Evolutionary conservation across 2,113 vertebrate genomes (phyloP), one percentile per base, ranked within the genome.

Genomic region (Salvelinus alpinus): DNA sequence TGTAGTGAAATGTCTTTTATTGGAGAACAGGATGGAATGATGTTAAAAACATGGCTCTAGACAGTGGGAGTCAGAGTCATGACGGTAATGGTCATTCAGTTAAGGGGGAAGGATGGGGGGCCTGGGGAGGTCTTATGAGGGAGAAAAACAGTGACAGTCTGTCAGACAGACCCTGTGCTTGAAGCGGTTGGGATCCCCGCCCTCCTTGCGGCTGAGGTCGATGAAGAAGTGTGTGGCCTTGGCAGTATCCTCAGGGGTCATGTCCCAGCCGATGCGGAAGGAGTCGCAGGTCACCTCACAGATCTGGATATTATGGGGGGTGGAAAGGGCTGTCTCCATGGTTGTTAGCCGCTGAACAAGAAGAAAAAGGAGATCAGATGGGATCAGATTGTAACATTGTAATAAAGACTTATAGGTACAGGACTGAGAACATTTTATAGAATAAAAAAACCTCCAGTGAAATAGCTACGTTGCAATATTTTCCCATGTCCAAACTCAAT

Each of bases 221-320:
- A 99, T 97, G 93, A 98, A 99, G 90, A 96, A 99, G 85, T 99
- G 97, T 0, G 97, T 98, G 82, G 96, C 94, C 64, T 95, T 92
- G 84, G 94, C 93, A 25, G 95, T 84, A 89, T 99, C 97, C 54
- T 96, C 94, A 0, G 94, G 93, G 67, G 93, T 92, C 93, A 97
- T 97, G 16, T 95, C 93, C 97, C 97, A 99, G 91, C 93, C 93
- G 90, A 99, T 95, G 71, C 96, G 95, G 89, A 99, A 99, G 2
- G 97, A 99, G 76, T 99, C 97, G 1, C 97, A 99, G 78, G 95
- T 97, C 92, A 99, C 96, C 80, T 97, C 96, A 80, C 95, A 97
- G 90, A 99, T 98, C 88, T 97, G 94, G 44, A 98, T 97, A 70
- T 96, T 96, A 86, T 95, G 95, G 1, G 97, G 97, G 7, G 95